These are phyloP conservation scores for Heterohyrax brucei DNA, from an alignment of 2,797 vertebrate species.

Conservation along the genomic window DNA sequence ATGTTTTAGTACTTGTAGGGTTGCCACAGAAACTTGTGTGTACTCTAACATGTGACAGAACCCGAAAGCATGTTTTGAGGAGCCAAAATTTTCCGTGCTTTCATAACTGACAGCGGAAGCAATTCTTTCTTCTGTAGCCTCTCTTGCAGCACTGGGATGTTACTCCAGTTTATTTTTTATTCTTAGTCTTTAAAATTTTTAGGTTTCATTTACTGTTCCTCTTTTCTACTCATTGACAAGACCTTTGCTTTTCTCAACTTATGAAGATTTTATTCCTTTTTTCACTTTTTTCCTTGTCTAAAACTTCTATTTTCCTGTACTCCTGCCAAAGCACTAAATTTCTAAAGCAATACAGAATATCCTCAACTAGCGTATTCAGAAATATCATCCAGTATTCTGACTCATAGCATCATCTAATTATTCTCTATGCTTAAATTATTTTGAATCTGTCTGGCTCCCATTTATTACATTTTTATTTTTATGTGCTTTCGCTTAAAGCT, in stretches of 20 bases:
- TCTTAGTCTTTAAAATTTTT: neutral
- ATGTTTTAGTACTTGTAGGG: neutral
- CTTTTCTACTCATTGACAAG: neutral
- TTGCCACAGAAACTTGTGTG: neutral
- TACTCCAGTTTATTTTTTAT: neutral
- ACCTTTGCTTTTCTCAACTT: neutral
- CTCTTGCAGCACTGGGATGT: neutral
- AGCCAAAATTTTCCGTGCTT: constrained; percentile 12
- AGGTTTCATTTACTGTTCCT: rapidly evolving
- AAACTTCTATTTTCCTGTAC: neutral
- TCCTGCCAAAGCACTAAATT: neutral
- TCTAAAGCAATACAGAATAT: neutral
- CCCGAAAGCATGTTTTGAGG: neutral
- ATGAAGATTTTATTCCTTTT: neutral
- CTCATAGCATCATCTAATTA: neutral
- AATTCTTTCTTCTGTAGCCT: neutral
- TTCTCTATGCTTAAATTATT: neutral
- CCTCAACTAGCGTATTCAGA: neutral
- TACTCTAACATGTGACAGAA: neutral
- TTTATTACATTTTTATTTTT: neutral
- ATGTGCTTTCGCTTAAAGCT: neutral
- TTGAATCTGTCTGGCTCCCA: neutral
- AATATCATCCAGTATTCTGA: neutral
- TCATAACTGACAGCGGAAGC: neutral
- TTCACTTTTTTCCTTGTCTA: neutral